A percentile compares a stretch with the other conserved stretches of the same genome.
These are phyloP conservation scores for Leptinotarsa lineolata DNA, from an alignment of 1,140 invertebrate species.

Conservation along the genomic window DNA sequence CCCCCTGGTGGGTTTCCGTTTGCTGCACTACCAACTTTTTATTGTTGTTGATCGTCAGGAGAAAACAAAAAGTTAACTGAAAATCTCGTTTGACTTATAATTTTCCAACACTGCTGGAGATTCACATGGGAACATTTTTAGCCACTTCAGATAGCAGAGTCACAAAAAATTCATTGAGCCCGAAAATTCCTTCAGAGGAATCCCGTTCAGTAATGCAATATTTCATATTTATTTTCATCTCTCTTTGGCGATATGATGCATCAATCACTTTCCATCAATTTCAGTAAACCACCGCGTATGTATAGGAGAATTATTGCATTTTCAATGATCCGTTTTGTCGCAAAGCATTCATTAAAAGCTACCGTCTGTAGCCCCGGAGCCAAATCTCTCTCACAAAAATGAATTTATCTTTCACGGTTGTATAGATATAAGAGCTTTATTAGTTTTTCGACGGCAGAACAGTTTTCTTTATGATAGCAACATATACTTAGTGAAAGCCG, in stretches of 20 bases:
- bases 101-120: too few species aligned
- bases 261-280: not conserved
- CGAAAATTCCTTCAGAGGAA: too few species aligned
- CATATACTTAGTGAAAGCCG: slow-evolving; percentile 13
- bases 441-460: slow-evolving; percentile 26
- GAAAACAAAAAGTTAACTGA: too few species aligned
- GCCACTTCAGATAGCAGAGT: too few species aligned
- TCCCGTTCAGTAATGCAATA: too few species aligned
- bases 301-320: not conserved
- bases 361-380: slow-evolving; percentile 13
- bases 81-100: too few species aligned
- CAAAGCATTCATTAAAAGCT: slow-evolving; percentile 24
- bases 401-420: slow-evolving; percentile 37
- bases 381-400: slow-evolving; percentile 24
- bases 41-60: too few species aligned
- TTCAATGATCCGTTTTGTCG: slow-evolving; percentile 22
- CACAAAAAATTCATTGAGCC: too few species aligned
- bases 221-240: too few species aligned
- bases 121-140: too few species aligned
- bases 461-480: slow-evolving; percentile 10
- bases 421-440: slow-evolving; percentile 33
- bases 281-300: not conserved
- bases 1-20: too few species aligned
- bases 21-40: too few species aligned
- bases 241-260: not conserved